Evolutionary conservation across 2,113 vertebrate species (phyloP), one percentile per base, ranked within the genome.

Genomic region (Caracal caracal): DNA sequence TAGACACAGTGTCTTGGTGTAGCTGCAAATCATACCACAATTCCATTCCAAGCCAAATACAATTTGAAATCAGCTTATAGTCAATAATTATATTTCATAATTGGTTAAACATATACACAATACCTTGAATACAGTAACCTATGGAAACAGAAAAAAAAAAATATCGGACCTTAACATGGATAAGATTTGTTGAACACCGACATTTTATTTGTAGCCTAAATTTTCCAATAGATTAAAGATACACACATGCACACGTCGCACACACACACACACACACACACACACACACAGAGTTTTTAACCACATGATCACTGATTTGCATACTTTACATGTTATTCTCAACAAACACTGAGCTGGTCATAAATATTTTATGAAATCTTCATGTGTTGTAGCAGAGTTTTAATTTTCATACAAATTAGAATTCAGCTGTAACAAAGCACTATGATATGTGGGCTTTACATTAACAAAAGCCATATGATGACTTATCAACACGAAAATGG

Each of bases 331-430:
- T 71, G 76, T 73, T 93, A 89, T 81, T 93, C 79, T 93, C 75
- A 71, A 86, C 86, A 37, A 71, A 93, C 90, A 87, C 70, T 33
- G 9, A 93, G 70, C n/a, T n/a, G 13, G 73, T 94, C 93, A 97
- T 97, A 95, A 95, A 97, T 97, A 97, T 96, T 97, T 97, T 95
- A 98, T 96, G 92, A 98, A 96, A 81, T 84, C 53, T 79, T 91
- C 26, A 90, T 65, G 53, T 71, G 65, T 73, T 92, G 26, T 65
- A 91, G 76, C 86, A 59, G 70, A 88, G 73, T 87, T 87, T 95
- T 94, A 89, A 92, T 96, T 92, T 97, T 98, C 94, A 97, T 95
- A 70, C 73, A 81, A 68, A 97, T 95, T 92, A 96, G 59, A 97
- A 92, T 90, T 95, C 70, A 96, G 7, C 82, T 84, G 51, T 43